These are phyloP conservation scores for Macrostomum cliftonense DNA, from an alignment of 2,888 invertebrate species.

Conservation along the genomic window DNA sequence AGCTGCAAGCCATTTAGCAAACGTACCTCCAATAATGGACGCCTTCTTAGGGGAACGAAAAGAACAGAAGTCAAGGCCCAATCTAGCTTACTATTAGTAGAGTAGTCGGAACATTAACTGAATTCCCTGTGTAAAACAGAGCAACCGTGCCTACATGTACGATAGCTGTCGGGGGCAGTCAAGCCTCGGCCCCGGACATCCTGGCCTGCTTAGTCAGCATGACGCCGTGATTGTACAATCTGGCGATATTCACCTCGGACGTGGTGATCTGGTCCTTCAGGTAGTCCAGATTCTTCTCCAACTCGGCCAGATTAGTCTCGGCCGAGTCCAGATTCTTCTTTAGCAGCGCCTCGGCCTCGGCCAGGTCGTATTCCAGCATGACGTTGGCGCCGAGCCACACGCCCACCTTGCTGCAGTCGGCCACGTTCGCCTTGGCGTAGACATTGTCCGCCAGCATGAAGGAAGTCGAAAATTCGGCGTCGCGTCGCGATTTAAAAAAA, in stretches of 20 bases:
- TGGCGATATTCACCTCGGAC: slow-evolving; percentile 62
- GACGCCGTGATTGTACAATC: slow-evolving; percentile 6
- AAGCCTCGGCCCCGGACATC: not conserved
- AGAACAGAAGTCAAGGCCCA: no score
- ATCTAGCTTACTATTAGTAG: no score
- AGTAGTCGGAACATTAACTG: no score
- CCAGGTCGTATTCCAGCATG: slow-evolving; percentile 81
- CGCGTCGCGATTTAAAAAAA: not conserved
- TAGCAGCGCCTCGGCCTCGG: slow-evolving; percentile 67
- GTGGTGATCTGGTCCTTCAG: slow-evolving; percentile 89
- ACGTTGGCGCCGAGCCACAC: slow-evolving; percentile 51
- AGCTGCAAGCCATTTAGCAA: no score
- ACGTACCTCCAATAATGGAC: no score
- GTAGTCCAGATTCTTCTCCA: slow-evolving; percentile 80
- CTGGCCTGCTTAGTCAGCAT: slow-evolving; percentile 3
- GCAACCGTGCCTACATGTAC: no score
- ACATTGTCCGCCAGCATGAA: slow-evolving; percentile 4
- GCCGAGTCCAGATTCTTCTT: slow-evolving; percentile 51
- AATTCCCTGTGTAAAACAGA: no score
- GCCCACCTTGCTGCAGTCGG: not conserved
- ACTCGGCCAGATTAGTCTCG: slow-evolving; percentile 57
- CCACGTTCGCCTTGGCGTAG: slow-evolving; percentile 5
- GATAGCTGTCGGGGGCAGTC: no score
- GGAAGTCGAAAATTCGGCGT: slow-evolving; percentile 1
- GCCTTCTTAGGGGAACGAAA: no score